Percentiles rank a stretch among this genome's conserved stretches.
Conservation (phyloP, 2,113 vertebrate species). For the Myotis yumanensis region DNA sequence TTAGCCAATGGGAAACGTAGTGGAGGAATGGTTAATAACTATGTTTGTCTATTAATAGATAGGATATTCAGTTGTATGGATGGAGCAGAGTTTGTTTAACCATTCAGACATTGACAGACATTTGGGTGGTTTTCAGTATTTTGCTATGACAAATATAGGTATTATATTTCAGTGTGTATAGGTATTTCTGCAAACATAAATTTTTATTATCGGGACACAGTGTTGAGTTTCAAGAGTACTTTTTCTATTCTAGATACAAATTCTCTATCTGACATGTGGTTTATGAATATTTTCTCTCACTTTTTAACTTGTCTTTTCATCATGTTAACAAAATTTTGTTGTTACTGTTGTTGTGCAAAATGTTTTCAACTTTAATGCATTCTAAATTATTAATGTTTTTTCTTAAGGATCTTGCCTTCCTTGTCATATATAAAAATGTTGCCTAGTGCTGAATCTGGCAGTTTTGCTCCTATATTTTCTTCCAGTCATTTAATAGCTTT, state of each 20-base stretch:
- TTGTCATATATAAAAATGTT: not conserved
- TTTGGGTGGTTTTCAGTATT: not conserved
- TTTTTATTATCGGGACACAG: not conserved
- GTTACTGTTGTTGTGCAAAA: not conserved
- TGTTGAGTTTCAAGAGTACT: not conserved
- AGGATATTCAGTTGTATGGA: not conserved
- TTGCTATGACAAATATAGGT: not conserved
- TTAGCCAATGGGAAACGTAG: too few species aligned
- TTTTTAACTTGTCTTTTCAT: not conserved
- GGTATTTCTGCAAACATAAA: not conserved
- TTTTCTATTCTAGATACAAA: not conserved
- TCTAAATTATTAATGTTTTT: not conserved
- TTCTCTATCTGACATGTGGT: not conserved
- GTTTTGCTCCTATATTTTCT: not conserved
- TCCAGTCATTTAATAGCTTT: not conserved
- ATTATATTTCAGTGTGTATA: not conserved
- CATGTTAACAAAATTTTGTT: not conserved
- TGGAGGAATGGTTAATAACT: too few species aligned
- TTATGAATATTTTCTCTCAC: not conserved
- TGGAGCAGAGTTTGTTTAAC: not conserved
- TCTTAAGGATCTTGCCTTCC: not conserved
- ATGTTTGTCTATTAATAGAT: too few species aligned
- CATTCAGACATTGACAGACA: not conserved
- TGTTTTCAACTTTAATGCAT: not conserved
- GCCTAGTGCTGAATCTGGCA: fast-evolving